Conservation (phyloP, 2,888 invertebrate genomes). For the Gisinianus flammeolus region DNA sequence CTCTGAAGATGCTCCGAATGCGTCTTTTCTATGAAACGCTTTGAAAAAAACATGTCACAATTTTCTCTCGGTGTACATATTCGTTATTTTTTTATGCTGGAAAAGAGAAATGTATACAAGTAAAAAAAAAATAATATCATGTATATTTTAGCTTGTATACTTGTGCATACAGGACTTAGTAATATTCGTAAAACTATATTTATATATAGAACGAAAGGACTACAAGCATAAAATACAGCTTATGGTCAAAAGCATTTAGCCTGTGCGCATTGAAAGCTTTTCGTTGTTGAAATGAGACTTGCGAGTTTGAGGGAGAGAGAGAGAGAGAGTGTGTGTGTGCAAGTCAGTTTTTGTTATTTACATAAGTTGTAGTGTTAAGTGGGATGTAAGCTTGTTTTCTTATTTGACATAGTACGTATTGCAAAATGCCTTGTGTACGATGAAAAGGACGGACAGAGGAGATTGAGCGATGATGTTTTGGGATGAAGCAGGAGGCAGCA, state of each 20-base stretch:
- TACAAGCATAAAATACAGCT: too few species aligned
- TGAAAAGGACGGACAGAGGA: conserved; percentile 13
- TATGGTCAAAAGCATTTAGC: background rate
- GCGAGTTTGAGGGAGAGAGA: background rate
- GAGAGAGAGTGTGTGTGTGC: background rate
- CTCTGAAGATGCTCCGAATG: background rate
- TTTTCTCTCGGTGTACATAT: conserved; percentile 8
- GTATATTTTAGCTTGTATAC: background rate
- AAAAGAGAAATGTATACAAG: background rate
- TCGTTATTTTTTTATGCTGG: conserved; percentile 16
- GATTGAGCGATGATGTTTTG: conserved; percentile 34
- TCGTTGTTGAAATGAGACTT: too few species aligned
- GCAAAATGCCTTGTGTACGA: background rate
- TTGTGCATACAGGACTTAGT: too few species aligned
- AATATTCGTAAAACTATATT: too few species aligned
- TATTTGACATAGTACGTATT: background rate
- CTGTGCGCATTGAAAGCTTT: too few species aligned
- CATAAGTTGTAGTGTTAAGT: conserved; percentile 18
- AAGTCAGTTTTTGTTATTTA: conserved; percentile 5
- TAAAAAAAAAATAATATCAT: background rate
- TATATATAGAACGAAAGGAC: too few species aligned
- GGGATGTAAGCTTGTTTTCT: conserved; percentile 13
- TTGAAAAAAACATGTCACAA: conserved; percentile 21
- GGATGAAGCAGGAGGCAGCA: background rate
- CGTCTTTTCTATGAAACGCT: conserved; percentile 12